phyloP scores from a whole-genome alignment of 2,888 invertebrate species.

The Physocephala rufipes region DNA sequence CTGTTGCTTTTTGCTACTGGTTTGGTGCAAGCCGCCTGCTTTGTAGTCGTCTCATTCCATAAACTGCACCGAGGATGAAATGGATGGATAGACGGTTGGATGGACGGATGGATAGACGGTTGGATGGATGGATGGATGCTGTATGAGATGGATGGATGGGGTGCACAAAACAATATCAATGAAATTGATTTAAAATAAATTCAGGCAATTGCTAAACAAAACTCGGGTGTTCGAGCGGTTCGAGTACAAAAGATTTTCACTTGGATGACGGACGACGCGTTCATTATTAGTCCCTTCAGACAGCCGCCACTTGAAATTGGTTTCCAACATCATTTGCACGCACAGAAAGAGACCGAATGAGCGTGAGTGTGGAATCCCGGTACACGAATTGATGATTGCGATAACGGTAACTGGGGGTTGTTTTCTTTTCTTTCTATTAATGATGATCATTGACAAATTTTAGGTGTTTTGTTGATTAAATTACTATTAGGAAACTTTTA shows the following conservation, averaged over 20 bases:
- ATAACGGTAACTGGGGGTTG: slow-evolving; percentile 32
- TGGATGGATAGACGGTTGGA: no score
- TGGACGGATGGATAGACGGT: no score
- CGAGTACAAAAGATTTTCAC: slow-evolving; percentile 45
- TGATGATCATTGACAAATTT: slow-evolving; percentile 43
- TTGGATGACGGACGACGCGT: slow-evolving; percentile 45
- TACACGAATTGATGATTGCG: not conserved
- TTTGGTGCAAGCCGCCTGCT: not conserved
- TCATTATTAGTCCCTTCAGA: slow-evolving; percentile 42
- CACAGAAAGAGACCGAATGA: slow-evolving; percentile 18
- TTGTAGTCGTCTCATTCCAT: slow-evolving; percentile 31
- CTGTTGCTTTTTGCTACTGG: not conserved
- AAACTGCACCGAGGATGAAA: slow-evolving; percentile 35
- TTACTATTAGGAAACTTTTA: slow-evolving; percentile 17
- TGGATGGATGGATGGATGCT: no score
- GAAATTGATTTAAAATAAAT: slow-evolving; percentile 45
- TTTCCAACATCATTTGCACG: slow-evolving; percentile 38
- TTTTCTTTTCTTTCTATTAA: slow-evolving; percentile 35
- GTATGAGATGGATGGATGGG: no score
- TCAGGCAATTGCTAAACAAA: slow-evolving; percentile 43
- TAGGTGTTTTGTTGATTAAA: slow-evolving; percentile 38
- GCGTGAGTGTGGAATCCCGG: not conserved
- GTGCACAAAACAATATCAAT: slow-evolving; percentile 40
- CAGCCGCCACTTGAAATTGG: slow-evolving; percentile 37
- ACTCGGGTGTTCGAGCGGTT: slow-evolving; percentile 35